Evolutionary conservation across 2,797 vertebrate species (phyloP), one percentile per base, ranked within the genome.

Genomic region (Cyprinodon diabolis): DNA sequence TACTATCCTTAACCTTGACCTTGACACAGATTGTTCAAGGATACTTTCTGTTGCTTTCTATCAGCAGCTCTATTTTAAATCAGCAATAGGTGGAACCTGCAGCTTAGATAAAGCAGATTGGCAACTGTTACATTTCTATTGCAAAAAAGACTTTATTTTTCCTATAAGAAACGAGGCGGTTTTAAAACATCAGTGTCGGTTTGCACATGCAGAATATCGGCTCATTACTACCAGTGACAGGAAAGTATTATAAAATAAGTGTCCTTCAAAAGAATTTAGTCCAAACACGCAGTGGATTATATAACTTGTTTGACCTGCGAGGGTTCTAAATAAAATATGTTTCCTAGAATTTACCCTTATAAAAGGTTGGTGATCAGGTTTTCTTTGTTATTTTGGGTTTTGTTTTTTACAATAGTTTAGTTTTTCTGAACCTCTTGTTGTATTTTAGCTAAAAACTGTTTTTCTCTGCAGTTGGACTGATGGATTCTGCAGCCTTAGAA

Each of bases 1-100:
- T 40, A 23, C 66, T 72, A 72, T 62, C 57, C 25, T 43, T 40
- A 72, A 76, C 83, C 76, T 81, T 85, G 80, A 84, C 75, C 83
- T 78, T 81, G 76, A 76, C 60, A 54, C 49, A 57, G 35, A 23
- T 71, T 68, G 51, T 6, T 51, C 40, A 0, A 30, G 56, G 79
- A 79, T 62, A 69, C 60, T 47, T n/a, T n/a, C 63, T 55, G 68
- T 71, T 43, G 23, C 1, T 54, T 45, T 81, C 72, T 83, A 85
- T 87, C 72, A 84, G 80, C 40, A 66, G 51, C 68, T 51, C 9
- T 43, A 8, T 47, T 72, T 40, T 8, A 25, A 66, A 55, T 72
- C 55, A 68, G n/a, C 30, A 19, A 62, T 49, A 6, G 23, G 17
- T 6, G 21, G 57, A 43, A 12, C 13, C 45, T 63, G 48, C 47